Evolutionary conservation across 2,797 vertebrate genomes (phyloP).

Genomic region (Eulemur mongoz): DNA sequence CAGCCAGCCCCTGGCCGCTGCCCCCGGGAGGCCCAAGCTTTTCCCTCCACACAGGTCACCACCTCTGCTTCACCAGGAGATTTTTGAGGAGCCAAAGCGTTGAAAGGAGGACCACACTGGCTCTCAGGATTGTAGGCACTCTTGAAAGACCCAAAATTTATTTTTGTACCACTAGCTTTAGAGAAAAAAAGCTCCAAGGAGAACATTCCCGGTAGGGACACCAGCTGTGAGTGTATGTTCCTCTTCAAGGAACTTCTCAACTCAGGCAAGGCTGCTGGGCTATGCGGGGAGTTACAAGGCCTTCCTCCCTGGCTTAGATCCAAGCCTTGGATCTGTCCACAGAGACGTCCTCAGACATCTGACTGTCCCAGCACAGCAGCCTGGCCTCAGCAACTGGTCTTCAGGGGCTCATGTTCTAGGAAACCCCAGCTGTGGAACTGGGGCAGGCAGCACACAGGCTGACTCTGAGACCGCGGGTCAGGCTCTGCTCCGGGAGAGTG

Average conservation of each 20-base stretch:
- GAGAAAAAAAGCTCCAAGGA: not conserved
- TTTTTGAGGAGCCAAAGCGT: not conserved
- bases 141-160: not conserved
- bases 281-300: not conserved
- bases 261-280: not conserved
- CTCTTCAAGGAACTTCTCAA: not conserved
- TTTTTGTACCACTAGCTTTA: not conserved
- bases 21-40: not conserved
- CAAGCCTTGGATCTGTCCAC: not conserved
- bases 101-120: not conserved
- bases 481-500: not conserved
- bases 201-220: not conserved
- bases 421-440: not conserved
- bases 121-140: not conserved
- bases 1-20: not conserved
- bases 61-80: not conserved
- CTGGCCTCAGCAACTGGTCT: not conserved
- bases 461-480: not conserved
- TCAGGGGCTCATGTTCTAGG: not conserved
- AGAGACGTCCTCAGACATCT: not conserved
- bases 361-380: not conserved
- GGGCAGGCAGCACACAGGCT: not conserved
- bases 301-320: not conserved
- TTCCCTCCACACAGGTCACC: not conserved
- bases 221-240: not conserved